Conservation (phyloP, 2,113 vertebrate species). For the Oxyruncus cristatus region DNA sequence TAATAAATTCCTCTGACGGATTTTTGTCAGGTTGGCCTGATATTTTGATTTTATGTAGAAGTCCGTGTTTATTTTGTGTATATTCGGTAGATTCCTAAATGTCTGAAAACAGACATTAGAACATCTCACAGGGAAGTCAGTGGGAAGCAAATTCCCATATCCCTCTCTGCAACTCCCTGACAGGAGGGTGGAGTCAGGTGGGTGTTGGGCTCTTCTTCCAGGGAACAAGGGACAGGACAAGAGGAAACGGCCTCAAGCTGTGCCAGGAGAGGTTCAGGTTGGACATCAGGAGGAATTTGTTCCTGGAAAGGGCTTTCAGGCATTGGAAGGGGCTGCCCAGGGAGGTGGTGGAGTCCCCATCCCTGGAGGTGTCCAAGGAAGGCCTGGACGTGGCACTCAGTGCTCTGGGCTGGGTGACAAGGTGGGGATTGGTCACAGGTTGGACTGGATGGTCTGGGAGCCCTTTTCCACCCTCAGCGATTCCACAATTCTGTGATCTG, state of each 20-base stretch:
- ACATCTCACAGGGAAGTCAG: not conserved
- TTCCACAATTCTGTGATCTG: not conserved
- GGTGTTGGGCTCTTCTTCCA: not conserved
- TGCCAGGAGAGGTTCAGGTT: not conserved
- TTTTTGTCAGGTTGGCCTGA: not conserved
- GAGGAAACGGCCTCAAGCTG: not conserved
- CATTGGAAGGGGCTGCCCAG: not conserved
- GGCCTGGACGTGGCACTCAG: not conserved
- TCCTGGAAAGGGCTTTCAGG: not conserved
- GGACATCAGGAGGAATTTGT: not conserved
- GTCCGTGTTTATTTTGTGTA: not conserved
- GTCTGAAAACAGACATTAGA: not conserved
- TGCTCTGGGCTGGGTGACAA: not conserved
- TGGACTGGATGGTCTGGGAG: not conserved
- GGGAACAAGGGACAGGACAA: not conserved
- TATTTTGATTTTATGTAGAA: not conserved
- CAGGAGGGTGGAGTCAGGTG: not conserved
- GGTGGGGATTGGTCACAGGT: not conserved
- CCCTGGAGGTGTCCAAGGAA: not conserved
- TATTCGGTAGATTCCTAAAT: not conserved
- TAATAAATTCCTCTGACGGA: not conserved
- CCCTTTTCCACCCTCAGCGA: not conserved
- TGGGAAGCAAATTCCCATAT: not conserved
- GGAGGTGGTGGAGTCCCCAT: not conserved
- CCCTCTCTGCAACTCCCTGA: not conserved